Evolutionary conservation across 2,797 vertebrate species (phyloP).

Genomic region (Betta splendens): DNA sequence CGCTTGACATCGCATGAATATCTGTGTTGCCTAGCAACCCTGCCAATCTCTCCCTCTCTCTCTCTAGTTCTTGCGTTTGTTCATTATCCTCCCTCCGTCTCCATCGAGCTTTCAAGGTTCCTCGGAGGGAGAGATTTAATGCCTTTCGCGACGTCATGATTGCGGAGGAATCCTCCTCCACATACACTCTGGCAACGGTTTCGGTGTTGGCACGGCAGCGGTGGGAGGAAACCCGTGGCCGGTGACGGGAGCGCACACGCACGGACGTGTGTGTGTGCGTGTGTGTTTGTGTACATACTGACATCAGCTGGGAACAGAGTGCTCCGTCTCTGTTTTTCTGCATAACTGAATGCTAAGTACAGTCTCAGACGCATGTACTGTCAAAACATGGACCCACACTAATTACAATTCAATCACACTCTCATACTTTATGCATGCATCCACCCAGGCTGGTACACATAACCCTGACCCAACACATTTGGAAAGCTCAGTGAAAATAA

Average conservation of each 20-base stretch:
- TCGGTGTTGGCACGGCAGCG: neutral
- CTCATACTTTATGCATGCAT: neutral
- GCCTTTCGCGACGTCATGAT: conserved; percentile 9
- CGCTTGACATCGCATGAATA: conserved; percentile 65
- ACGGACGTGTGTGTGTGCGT: neutral
- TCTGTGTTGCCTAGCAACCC: conserved; percentile 76
- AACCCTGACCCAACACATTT: too few species aligned
- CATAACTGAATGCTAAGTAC: neutral
- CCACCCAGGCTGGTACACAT: conserved; percentile 6
- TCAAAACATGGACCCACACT: neutral
- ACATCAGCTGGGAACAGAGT: conserved; percentile 11
- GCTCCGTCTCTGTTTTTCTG: conserved; percentile 3
- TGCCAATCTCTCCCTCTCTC: conserved; percentile 39
- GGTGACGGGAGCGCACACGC: conserved; percentile 2
- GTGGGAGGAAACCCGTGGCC: conserved; percentile 29
- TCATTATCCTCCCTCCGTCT: conserved; percentile 32
- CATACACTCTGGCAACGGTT: conserved; percentile 8
- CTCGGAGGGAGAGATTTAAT: neutral
- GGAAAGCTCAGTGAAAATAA: too few species aligned
- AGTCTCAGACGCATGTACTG: neutral
- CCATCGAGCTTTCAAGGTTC: conserved; percentile 29
- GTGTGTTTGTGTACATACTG: neutral
- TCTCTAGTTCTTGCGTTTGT: conserved; percentile 12
- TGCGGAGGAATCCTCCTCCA: conserved; percentile 38
- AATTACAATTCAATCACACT: neutral